Percentiles rank a stretch among this genome's conserved stretches.
These are phyloP conservation scores for Ctenomys sociabilis DNA, from an alignment of 2,113 vertebrate species.

Conservation along the genomic window DNA sequence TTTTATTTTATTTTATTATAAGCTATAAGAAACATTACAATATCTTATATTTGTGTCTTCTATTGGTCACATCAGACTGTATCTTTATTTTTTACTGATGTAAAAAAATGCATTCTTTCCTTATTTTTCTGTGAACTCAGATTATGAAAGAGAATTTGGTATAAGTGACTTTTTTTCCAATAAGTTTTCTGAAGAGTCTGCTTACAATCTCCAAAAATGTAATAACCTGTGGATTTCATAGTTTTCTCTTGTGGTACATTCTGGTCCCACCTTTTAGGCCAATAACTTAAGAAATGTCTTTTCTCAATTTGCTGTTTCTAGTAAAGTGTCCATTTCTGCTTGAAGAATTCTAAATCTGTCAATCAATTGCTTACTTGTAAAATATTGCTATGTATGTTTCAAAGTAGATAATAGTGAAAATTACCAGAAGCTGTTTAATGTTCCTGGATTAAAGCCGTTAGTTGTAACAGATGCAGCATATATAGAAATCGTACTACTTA, in stretches of 20 bases:
- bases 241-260: not conserved
- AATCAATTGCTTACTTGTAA: slow-evolving; percentile 10
- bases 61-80: not conserved
- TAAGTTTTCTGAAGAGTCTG: not conserved
- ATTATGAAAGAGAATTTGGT: not conserved
- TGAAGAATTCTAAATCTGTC: slow-evolving; percentile 5
- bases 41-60: not conserved
- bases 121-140: not conserved
- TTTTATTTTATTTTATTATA: not conserved
- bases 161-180: not conserved
- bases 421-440: slow-evolving; percentile 24
- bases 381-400: not conserved
- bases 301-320: not conserved
- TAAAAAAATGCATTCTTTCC: not conserved
- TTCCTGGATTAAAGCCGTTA: slow-evolving; percentile 35
- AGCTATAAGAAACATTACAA: not conserved
- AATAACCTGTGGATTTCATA: not conserved
- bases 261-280: not conserved
- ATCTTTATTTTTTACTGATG: not conserved
- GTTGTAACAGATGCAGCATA: not conserved
- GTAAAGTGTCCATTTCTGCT: not conserved
- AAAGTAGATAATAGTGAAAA: slow-evolving; percentile 1
- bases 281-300: slow-evolving; percentile 3
- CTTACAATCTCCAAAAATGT: not conserved
- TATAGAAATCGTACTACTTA: slow-evolving; percentile 61